Conservation (phyloP, 2,888 invertebrate genomes). For the Nomada fucata region DNA sequence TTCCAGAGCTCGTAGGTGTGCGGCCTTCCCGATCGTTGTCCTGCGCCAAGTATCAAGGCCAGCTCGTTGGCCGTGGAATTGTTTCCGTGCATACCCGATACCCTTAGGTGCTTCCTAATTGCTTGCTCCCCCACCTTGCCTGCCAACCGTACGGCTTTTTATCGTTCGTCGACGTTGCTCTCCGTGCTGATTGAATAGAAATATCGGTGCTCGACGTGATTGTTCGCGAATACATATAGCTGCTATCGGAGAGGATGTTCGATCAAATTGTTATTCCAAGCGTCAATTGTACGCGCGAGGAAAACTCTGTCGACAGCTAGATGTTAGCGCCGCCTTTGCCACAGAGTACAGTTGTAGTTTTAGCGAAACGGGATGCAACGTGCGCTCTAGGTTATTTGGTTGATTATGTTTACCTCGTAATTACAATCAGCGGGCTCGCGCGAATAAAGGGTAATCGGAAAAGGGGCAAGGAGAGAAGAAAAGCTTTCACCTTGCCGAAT, state of each 20-base stretch:
- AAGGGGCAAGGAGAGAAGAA: not conserved
- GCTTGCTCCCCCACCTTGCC: not conserved
- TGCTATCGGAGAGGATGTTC: not conserved
- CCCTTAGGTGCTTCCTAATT: constrained; percentile 59
- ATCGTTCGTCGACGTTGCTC: not conserved
- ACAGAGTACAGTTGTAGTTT: constrained; percentile 58
- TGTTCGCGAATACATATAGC: not conserved
- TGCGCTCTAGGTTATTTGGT: not conserved
- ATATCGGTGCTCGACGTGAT: not conserved
- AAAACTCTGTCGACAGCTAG: too few relatives aligned
- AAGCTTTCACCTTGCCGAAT: not conserved
- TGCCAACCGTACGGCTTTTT: constrained; percentile 1
- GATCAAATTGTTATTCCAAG: not conserved
- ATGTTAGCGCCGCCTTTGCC: constrained; percentile 33
- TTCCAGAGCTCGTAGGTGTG: constrained; percentile 91
- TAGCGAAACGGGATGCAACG: too few relatives aligned
- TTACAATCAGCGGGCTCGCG: constrained; percentile 18
- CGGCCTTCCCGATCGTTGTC: constrained; percentile 90
- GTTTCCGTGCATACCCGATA: constrained; percentile 59
- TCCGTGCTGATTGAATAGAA: constrained; percentile 15
- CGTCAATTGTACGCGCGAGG: not conserved
- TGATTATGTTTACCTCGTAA: constrained; percentile 1
- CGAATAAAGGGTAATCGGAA: not conserved
- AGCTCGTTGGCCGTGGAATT: constrained; percentile 89
- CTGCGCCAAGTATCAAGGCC: constrained; percentile 87